These are phyloP conservation scores for Andrena camellia DNA, from an alignment of 2,888 invertebrate genomes.

Conservation along the genomic window DNA sequence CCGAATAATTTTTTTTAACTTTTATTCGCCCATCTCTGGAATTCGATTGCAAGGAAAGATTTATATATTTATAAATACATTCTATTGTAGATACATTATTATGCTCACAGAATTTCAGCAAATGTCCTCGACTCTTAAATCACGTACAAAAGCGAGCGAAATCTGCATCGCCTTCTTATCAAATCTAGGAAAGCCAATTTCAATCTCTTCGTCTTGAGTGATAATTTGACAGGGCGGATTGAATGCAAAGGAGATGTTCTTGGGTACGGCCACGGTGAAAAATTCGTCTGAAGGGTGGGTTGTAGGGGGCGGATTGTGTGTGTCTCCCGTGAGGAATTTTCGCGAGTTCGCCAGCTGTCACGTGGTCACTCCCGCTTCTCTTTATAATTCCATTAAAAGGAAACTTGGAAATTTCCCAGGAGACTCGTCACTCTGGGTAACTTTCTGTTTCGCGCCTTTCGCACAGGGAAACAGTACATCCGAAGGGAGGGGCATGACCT, in stretches of 20 bases:
- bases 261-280: conserved; percentile 36
- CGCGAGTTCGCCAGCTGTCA: conserved; percentile 67
- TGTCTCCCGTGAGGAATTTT: conserved; percentile 49
- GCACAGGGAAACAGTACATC: conserved; percentile 50
- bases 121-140: no score
- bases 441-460: conserved; percentile 71
- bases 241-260: neutral
- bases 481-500: conserved; percentile 60
- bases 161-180: no score
- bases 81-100: no score
- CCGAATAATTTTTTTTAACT: no score
- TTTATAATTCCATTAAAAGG: conserved; percentile 81
- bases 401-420: conserved; percentile 80
- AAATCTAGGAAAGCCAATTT: neutral
- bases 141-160: no score
- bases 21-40: no score
- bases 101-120: no score
- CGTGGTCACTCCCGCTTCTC: conserved; percentile 72
- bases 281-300: conserved; percentile 16
- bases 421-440: conserved; percentile 78
- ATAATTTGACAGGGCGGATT: conserved; percentile 10
- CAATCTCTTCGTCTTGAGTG: no score
- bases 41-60: no score
- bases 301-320: conserved; percentile 16
- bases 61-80: no score